Evolutionary conservation across 1,140 invertebrate species (phyloP).

Genomic region (Aphelinus certus): DNA sequence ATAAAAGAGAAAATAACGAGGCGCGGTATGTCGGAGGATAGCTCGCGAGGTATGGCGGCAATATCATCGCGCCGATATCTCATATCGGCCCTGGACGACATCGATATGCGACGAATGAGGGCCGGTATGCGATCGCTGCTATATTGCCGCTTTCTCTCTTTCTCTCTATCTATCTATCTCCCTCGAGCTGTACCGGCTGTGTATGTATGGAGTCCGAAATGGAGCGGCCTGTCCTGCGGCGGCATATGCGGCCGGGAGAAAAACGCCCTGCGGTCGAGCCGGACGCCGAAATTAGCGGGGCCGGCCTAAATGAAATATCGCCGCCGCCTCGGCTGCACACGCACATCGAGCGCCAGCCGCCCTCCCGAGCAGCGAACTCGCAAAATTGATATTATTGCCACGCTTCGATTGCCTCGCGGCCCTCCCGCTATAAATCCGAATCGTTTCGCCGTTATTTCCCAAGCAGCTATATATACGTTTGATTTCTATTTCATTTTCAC

Average conservation of each 20-base stretch:
- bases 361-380: no score
- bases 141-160: conserved; percentile 57
- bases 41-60: conserved; percentile 60
- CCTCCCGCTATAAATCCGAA: no score
- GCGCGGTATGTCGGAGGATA: conserved; percentile 48
- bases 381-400: no score
- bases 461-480: no score
- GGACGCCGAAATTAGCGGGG: conserved; percentile 32
- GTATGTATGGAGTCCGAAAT: neutral
- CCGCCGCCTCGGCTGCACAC: no score
- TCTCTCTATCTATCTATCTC: conserved; percentile 47
- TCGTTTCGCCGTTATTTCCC: no score
- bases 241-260: conserved; percentile 23
- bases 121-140: conserved; percentile 54
- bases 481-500: no score
- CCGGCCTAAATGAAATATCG: conserved; percentile 18
- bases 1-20: no score
- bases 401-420: no score
- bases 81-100: conserved; percentile 63
- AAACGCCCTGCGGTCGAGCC: conserved; percentile 15
- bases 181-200: conserved; percentile 47
- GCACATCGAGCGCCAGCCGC: no score
- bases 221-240: no score
- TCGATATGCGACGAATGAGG: conserved; percentile 66
- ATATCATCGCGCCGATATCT: conserved; percentile 62